Percentiles rank a stretch among this genome's conserved stretches.
Evolutionary conservation across 2,797 vertebrate genomes (phyloP).

Genomic region (Oryzias dopingdopingensis): DNA sequence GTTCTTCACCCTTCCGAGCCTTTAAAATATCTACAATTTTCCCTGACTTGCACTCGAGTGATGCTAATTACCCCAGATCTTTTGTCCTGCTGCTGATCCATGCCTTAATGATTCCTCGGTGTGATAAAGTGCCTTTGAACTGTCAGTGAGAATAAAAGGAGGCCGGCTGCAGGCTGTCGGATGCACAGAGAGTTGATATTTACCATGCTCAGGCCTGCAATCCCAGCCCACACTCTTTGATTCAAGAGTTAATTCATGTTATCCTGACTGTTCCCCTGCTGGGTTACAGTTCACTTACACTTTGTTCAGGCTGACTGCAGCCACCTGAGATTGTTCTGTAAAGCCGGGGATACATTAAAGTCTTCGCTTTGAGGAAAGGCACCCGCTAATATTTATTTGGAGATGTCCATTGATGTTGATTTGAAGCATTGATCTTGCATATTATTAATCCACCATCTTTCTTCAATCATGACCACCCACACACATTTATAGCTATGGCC

Average conservation of each 20-base stretch:
- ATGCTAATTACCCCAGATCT: conserved; percentile 51
- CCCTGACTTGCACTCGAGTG: conserved; percentile 23
- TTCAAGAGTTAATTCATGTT: conserved; percentile 46
- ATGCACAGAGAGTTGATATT: conserved; percentile 46
- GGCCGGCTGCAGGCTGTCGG: conserved; percentile 39
- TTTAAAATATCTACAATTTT: conserved; percentile 25
- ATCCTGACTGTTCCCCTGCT: conserved; percentile 17
- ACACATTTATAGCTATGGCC: too few relatives aligned
- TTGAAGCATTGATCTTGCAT: too few relatives aligned
- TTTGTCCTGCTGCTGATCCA: conserved; percentile 57
- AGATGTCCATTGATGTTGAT: too few relatives aligned
- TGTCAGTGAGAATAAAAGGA: conserved; percentile 69
- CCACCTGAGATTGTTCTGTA: conserved; percentile 9
- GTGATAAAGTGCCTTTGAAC: conserved; percentile 68
- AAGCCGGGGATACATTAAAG: conserved; percentile 6
- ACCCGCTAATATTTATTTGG: neutral
- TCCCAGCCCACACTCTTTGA: conserved; percentile 31
- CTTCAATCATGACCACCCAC: too few relatives aligned
- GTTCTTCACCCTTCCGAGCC: conserved; percentile 19
- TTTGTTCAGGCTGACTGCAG: conserved; percentile 14
- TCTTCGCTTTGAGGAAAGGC: conserved; percentile 12
- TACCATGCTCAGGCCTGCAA: conserved; percentile 37
- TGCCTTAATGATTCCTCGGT: conserved; percentile 68
- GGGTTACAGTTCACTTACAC: conserved; percentile 7
- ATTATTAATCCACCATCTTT: too few relatives aligned